Percentiles rank a stretch among this genome's conserved stretches.
These are phyloP conservation scores for Polietes domitor DNA, from an alignment of 2,888 invertebrate species.

Conservation along the genomic window DNA sequence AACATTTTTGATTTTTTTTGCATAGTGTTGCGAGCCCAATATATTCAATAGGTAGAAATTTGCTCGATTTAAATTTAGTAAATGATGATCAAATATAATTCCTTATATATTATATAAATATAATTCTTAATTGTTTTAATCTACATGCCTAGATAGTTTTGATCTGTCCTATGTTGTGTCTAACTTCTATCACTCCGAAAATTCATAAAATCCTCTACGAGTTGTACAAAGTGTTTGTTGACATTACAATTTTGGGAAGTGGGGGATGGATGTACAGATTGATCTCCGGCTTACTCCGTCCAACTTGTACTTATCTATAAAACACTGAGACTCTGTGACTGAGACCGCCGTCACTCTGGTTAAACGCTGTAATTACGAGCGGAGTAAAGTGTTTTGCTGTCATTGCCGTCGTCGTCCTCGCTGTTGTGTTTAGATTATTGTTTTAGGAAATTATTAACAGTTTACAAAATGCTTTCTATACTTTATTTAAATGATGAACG, in stretches of 20 bases:
- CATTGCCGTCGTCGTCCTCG: background rate
- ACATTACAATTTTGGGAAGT: background rate
- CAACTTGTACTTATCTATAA: conserved; percentile 27
- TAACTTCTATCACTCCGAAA: too few species aligned
- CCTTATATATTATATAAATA: too few species aligned
- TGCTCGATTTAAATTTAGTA: too few species aligned
- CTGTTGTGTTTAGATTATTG: conserved; percentile 13
- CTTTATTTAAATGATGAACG: conserved; percentile 59
- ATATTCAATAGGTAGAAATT: too few species aligned
- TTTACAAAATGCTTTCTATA: conserved; percentile 54
- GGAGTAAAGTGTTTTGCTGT: conserved; percentile 3
- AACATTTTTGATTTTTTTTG: too few species aligned
- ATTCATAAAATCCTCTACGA: too few species aligned
- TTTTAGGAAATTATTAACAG: conserved; percentile 58
- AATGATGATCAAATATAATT: too few species aligned
- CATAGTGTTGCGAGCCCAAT: too few species aligned
- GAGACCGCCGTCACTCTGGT: background rate
- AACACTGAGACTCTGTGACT: background rate
- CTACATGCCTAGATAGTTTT: too few species aligned
- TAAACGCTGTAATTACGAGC: conserved; percentile 27
- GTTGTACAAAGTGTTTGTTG: too few species aligned
- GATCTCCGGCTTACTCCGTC: background rate
- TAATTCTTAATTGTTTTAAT: too few species aligned
- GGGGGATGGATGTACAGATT: background rate
- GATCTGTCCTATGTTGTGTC: too few species aligned